Conservation (phyloP, 1,140 invertebrate genomes). For the Artemia franciscana region DNA sequence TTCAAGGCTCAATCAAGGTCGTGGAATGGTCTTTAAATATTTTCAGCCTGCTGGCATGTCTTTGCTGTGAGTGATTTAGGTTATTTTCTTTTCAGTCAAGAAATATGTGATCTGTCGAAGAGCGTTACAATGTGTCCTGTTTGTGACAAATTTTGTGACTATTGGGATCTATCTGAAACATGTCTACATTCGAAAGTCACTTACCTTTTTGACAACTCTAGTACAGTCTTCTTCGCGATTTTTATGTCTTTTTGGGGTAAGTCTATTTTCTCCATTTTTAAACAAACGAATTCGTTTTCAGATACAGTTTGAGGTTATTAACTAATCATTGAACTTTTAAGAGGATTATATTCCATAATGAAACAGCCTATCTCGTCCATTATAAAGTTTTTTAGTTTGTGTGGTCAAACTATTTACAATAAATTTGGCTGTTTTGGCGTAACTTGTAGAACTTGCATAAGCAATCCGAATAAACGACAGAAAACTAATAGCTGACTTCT, state of each 20-base stretch:
- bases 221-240: slow-evolving; percentile 76
- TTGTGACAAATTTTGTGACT: slow-evolving; percentile 61
- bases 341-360: background rate
- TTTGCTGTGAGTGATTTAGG: too few species aligned
- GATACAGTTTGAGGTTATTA: background rate
- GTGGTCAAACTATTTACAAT: too few species aligned
- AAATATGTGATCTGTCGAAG: slow-evolving; percentile 42
- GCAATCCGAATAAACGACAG: too few species aligned
- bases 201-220: slow-evolving; percentile 84
- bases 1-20: too few species aligned
- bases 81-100: slow-evolving; percentile 34
- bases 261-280: too few species aligned
- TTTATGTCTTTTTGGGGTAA: slow-evolving; percentile 93
- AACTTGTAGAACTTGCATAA: background rate
- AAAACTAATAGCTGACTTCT: too few species aligned
- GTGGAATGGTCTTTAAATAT: too few species aligned
- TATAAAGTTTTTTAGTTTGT: too few species aligned
- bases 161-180: slow-evolving; percentile 63
- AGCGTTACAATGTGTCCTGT: slow-evolving; percentile 54
- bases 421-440: background rate
- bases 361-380: too few species aligned
- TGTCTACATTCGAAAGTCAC: slow-evolving; percentile 66
- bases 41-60: too few species aligned
- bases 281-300: background rate
- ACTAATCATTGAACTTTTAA: background rate